Evolutionary conservation across 2,888 invertebrate species (phyloP).

Genomic region (Ochropleura leucogaster): DNA sequence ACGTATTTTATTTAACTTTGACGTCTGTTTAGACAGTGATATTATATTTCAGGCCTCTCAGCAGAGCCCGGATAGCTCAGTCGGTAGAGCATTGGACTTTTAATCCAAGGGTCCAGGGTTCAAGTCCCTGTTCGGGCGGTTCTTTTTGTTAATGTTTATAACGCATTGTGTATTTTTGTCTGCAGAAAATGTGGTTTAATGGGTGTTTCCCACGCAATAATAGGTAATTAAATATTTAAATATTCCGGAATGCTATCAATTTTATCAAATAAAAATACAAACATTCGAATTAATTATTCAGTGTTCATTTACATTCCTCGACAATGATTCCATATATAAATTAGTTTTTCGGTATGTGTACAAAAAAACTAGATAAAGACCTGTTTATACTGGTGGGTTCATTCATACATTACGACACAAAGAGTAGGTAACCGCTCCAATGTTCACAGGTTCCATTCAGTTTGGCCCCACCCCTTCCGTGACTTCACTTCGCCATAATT

Average conservation of each 20-base stretch:
- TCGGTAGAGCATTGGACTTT: slow-evolving; percentile 91
- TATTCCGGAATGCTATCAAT: neutral
- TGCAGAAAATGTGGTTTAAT: neutral
- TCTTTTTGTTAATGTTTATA: slow-evolving; percentile 48
- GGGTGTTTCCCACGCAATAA: neutral
- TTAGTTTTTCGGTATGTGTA: neutral
- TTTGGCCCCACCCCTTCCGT: neutral
- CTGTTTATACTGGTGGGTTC: neutral
- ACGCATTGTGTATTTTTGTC: neutral
- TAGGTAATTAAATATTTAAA: neutral
- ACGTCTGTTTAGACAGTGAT: neutral
- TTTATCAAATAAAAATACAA: neutral
- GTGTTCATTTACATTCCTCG: slow-evolving; percentile 11
- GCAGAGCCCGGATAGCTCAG: slow-evolving; percentile 90
- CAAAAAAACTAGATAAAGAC: neutral
- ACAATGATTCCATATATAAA: neutral
- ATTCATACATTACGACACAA: neutral
- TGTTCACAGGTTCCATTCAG: neutral
- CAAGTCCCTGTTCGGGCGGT: slow-evolving; percentile 91
- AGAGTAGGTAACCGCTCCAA: neutral
- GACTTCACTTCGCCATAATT: neutral
- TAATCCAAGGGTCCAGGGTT: slow-evolving; percentile 91
- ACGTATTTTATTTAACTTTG: slow-evolving; percentile 23
- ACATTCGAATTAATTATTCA: slow-evolving; percentile 3
- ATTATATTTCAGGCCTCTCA: accelerated